Percentiles rank a stretch among this genome's conserved stretches.
Evolutionary conservation across 2,888 invertebrate species (phyloP).

Genomic region (Rhagium mordax): DNA sequence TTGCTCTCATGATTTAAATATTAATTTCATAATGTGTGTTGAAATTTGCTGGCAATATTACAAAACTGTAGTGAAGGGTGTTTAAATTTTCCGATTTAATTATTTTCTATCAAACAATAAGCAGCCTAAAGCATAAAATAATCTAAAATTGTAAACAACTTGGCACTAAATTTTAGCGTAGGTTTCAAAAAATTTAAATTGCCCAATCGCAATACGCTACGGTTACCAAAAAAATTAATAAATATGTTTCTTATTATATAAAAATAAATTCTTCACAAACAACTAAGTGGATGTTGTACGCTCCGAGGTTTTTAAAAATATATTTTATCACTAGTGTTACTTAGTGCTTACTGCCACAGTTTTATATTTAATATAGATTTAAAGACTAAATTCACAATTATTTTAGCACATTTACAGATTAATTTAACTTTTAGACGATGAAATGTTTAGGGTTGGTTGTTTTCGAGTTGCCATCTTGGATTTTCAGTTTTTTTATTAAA

Average conservation of each 20-base stretch:
- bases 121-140: conserved; percentile 49
- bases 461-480: conserved; percentile 24
- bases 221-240: conserved; percentile 26
- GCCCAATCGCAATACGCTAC: conserved; percentile 38
- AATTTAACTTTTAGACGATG: neutral
- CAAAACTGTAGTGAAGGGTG: conserved; percentile 36
- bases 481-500: conserved; percentile 42
- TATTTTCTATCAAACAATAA: conserved; percentile 53
- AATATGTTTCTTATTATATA: conserved; percentile 25
- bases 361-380: conserved; percentile 26
- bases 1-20: conserved; percentile 27
- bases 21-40: conserved; percentile 22
- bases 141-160: conserved; percentile 58
- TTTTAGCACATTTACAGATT: conserved; percentile 8
- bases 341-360: conserved; percentile 46
- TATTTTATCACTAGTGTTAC: conserved; percentile 39
- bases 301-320: conserved; percentile 2
- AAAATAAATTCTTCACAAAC: conserved; percentile 16
- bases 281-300: conserved; percentile 1
- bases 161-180: conserved; percentile 53
- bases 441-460: neutral
- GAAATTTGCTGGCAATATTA: conserved; percentile 39
- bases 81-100: conserved; percentile 41
- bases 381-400: conserved; percentile 8
- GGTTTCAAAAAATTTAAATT: conserved; percentile 52